Evolutionary conservation across 2,888 invertebrate species (phyloP).

Genomic region (Polydrusus tereticollis): DNA sequence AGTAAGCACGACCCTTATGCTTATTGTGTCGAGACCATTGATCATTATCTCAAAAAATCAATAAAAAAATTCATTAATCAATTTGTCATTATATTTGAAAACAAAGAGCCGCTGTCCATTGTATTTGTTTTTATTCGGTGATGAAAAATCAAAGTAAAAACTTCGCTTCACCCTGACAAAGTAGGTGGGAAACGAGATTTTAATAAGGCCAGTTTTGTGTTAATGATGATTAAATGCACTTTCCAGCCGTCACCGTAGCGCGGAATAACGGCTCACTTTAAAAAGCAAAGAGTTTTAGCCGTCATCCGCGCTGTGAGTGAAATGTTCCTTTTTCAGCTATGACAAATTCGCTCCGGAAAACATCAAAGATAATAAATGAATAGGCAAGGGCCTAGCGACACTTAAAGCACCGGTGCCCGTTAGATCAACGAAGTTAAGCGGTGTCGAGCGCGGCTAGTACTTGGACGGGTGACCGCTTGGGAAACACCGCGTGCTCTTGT

Average conservation of each 20-base stretch:
- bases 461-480: too few relatives aligned
- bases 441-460: too few relatives aligned
- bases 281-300: slow-evolving; percentile 1
- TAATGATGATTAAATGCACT: slow-evolving; percentile 29
- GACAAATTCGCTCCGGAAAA: neutral
- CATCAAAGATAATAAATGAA: too few relatives aligned
- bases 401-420: too few relatives aligned
- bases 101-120: neutral
- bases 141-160: slow-evolving; percentile 10
- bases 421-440: too few relatives aligned
- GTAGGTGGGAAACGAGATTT: slow-evolving; percentile 21
- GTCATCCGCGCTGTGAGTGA: neutral
- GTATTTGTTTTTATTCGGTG: slow-evolving; percentile 2
- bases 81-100: neutral
- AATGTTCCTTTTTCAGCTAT: neutral
- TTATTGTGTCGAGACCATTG: too few relatives aligned
- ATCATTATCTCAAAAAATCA: too few relatives aligned
- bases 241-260: slow-evolving; percentile 6
- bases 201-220: slow-evolving; percentile 21
- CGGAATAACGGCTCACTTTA: neutral
- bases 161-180: neutral
- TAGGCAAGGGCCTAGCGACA: too few relatives aligned
- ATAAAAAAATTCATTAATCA: too few relatives aligned
- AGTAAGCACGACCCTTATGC: too few relatives aligned
- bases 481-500: too few relatives aligned